Base-by-base conservation (phyloP, 2,888 invertebrate species). In the Acanthosepion esculentum region DNA sequence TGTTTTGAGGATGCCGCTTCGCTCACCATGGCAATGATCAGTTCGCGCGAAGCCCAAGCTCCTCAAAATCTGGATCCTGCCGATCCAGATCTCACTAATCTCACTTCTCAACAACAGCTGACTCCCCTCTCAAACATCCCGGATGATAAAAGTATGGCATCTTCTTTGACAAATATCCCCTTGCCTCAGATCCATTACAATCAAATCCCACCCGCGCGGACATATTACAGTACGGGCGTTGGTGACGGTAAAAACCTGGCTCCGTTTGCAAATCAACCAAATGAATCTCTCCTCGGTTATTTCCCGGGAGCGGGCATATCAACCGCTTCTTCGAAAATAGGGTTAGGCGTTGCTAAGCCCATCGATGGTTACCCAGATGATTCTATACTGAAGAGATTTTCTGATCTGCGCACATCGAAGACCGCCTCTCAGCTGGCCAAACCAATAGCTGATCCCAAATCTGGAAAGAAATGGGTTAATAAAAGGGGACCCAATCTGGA, bases 1-100 rank as follows among this genome's bases (percentile, higher is more conserved):
- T n/a, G 93, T 20, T 93, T 93, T 10, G 93, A 93, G 29, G 93
- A 93, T 93, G 93, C 93, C 7, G 93, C 50, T 48, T 93, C 93
- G 48, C 10, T 93, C 6, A 53, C 93, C 18, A 48, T 48, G 48
- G 48, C 93, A 33, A 93, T 18, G 29, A 4, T n/a, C 5, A 26
- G 33, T n/a, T 53, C 15, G 29, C 29, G 23, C n/a, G 93, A 93
- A 29, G n/a, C 78, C n/a, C n/a, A 15, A 10, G 12, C 12, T 18
- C 78, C 12, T 10, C n/a, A 78, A 33, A 33, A 10, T 78, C 23
- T 78, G 4, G 78, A 78, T 78, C 8, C 78, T 78, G 78, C 0
- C 18, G 78, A 78, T 78, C 12, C 78, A 0, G 33, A 33, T 15
- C 78, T 33, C 15, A 15, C 78, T 12, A 5, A 23, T 15, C 15